Base-by-base conservation (phyloP, 2,797 vertebrate species). In the Coranthus polyacanthus region DNA sequence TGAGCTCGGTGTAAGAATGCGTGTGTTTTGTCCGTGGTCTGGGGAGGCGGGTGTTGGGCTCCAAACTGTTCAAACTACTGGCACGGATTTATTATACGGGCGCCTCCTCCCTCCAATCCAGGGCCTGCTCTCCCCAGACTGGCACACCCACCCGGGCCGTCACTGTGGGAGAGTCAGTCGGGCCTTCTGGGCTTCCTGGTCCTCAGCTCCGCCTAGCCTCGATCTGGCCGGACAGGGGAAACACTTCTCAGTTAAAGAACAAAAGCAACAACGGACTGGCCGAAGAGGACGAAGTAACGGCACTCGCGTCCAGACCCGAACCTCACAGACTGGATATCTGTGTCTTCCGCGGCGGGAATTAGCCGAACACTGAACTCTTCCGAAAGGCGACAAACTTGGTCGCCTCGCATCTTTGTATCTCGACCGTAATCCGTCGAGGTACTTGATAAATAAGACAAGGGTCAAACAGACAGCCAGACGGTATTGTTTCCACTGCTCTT, bases 201-300 rank as follows among this genome's bases (percentile, higher is more conserved):
- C 86, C 78, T 89, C 90, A 49, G 91, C 92, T 93, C 92, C 87
- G 92, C 92, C 91, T 92, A 88, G 91, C 92, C 86, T 92, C 88
- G 91, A 81, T 91, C 86, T 91, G 92, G 83, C 92, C 92, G 93
- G 93, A 94, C 92, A 89, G 92, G 83, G 87, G 85, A 89, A 92
- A 90, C 90, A 92, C 93, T 93, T 92, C 88, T 88, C 90, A 86
- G 92, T 91, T 83, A 70, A 80, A 92, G 93, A 94, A 94, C 93
- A 94, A 94, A 94, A 93, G 93, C 92, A 84, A 83, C 88, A 71
- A 84, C 91, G 90, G 87, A 81, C 79, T 73, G 79, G 83, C 76
- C 51, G 85, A 79, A 51, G 78, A 58, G 63, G 78, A 65, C 76
- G 68, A 77, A 80, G 81, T 67, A 79, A 65, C 79, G 59, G 73